Conservation (phyloP, 2,888 invertebrate species). For the Encarsia formosa region DNA sequence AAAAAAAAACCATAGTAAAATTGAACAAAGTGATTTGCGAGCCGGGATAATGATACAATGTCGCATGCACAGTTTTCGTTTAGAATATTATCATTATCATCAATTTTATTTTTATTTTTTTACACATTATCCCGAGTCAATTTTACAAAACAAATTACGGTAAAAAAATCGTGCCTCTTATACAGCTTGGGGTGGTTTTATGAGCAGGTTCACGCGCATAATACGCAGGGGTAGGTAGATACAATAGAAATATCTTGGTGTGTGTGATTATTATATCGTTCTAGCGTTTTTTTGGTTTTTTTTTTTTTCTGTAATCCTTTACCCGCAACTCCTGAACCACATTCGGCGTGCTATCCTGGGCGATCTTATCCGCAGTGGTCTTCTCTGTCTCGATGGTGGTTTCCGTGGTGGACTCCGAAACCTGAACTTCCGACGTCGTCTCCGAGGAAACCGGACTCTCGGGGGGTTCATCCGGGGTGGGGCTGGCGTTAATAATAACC, state of each 20-base stretch:
- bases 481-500: neutral
- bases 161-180: neutral
- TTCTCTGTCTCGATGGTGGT: constrained; percentile 40
- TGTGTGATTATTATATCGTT: no score
- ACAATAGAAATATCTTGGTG: neutral
- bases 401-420: neutral
- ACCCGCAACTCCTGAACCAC: constrained; percentile 48
- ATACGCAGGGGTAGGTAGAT: neutral
- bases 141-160: no score
- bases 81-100: no score
- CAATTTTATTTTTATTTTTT: no score
- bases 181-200: neutral
- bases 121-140: no score
- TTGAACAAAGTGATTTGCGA: no score
- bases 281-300: neutral
- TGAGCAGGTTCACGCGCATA: neutral
- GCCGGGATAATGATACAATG: no score
- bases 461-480: neutral
- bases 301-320: no score
- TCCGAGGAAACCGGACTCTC: neutral
- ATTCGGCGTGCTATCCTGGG: no score
- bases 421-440: neutral
- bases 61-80: no score
- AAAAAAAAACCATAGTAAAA: no score
- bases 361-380: no score